A percentile compares a stretch with the other conserved stretches of the same genome.
Conservation (phyloP, 2,797 vertebrate species). For the Scyliorhinus canicula region DNA sequence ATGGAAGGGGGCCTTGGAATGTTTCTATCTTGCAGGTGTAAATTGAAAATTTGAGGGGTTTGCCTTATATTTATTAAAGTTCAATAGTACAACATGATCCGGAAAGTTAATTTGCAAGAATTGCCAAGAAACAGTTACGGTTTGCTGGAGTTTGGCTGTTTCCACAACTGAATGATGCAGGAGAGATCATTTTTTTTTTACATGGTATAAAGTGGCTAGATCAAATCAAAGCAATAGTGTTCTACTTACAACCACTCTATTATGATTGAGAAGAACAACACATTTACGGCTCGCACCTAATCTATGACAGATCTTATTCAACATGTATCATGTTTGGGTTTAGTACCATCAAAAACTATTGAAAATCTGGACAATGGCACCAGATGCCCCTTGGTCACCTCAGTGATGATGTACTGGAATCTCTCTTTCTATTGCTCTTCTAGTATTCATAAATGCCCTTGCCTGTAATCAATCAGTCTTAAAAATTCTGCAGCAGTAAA, state of each 20-base stretch:
- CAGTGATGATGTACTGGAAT: neutral
- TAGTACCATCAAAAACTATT: neutral
- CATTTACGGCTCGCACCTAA: neutral
- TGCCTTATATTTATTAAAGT: neutral
- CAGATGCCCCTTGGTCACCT: neutral
- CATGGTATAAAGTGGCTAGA: neutral
- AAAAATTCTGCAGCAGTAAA: neutral
- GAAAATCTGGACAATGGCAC: neutral
- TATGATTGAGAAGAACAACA: neutral
- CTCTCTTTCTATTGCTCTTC: neutral
- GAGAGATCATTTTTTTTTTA: neutral
- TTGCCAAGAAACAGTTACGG: neutral
- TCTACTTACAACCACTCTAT: neutral
- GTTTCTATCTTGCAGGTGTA: neutral
- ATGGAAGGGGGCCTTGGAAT: conserved; percentile 5
- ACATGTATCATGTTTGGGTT: neutral
- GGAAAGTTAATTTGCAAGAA: neutral
- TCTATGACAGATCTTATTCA: neutral
- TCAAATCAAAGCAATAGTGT: neutral
- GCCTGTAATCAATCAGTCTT: neutral
- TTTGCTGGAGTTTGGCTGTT: conserved; percentile 17
- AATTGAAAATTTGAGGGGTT: neutral
- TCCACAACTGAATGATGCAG: neutral
- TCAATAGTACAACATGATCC: neutral
- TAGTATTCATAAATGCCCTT: neutral